Percentiles rank a stretch among this genome's conserved stretches.
These are phyloP conservation scores for Macrotus californicus DNA, from an alignment of 2,113 vertebrate species.

Conservation along the genomic window DNA sequence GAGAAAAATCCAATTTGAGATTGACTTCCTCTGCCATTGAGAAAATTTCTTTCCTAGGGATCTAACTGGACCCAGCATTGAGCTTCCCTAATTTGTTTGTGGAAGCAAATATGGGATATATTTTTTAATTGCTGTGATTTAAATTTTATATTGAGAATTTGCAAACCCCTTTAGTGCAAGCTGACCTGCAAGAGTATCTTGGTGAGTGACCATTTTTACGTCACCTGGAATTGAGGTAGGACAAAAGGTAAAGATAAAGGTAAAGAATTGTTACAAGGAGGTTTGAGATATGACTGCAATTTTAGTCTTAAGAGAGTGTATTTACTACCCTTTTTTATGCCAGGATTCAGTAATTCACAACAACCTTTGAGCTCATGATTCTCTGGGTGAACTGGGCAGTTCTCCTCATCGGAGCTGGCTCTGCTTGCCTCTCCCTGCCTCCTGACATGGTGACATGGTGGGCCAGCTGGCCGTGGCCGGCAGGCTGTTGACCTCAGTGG, in stretches of 20 bases:
- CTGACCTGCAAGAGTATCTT: neutral
- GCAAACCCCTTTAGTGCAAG: neutral
- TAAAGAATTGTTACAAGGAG: neutral
- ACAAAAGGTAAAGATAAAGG: neutral
- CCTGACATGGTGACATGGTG: neutral
- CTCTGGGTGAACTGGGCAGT: neutral
- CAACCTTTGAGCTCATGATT: neutral
- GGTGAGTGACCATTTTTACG: neutral
- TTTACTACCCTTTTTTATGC: neutral
- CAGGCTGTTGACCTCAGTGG: neutral
- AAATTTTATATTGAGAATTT: neutral
- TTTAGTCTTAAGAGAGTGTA: neutral
- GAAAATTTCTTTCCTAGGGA: constrained; percentile 14
- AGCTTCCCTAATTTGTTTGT: neutral
- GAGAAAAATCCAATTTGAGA: neutral
- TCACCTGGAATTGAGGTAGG: neutral
- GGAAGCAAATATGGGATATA: neutral
- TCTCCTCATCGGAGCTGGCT: neutral
- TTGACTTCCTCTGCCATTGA: neutral
- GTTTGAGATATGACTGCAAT: neutral
- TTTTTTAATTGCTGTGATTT: neutral
- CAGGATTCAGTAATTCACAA: neutral
- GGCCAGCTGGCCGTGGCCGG: neutral
- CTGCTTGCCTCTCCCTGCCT: neutral
- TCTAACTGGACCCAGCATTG: neutral